Evolutionary conservation across 1,140 invertebrate genomes (phyloP), one percentile per base, ranked within the genome.

Genomic region (Arion vulgaris): DNA sequence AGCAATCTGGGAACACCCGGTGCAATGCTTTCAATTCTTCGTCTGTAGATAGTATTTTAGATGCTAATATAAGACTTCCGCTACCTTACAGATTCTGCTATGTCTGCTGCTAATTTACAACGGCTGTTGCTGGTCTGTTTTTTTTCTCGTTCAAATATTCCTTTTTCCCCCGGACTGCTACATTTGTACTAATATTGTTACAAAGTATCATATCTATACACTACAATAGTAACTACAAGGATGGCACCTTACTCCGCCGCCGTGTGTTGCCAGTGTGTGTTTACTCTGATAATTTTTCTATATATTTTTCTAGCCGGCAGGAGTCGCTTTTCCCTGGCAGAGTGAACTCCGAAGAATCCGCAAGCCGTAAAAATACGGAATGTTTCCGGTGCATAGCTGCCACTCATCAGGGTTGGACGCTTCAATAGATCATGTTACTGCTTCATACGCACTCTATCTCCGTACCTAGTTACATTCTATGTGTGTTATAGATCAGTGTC

Each of bases 201-300:
- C 41, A 45, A 45, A n/a, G n/a, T n/a, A n/a, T n/a, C 15, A 45
- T 45, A 45, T 45, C 41, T 45, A 45, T 45, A 45, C 53, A n/a
- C 53, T 23, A 57, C 19, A 57, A 57, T 4, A 11, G 5, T 23
- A 4, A 57, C 53, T 57, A 57, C 53, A 57, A 57, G 23, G 53
- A 57, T 23, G 1, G 53, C 15, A 45, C 53, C 9, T 15, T 57
- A 57, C 53, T 23, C 9, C 53, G 9, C 19, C 4, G 26, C 19
- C 7, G 7, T 23, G 53, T 57, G 53, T 23, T 57, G 19, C 26
- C 17, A 19, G 53, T 74, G 71, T 49, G 41, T 76, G 74, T 76
- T 45, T 76, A 53, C 74, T 19, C 41, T 28, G 74, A 76, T 76
- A 76, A 76, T 76, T 38, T 28, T 49, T 4, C 45, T 76, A 49